These are phyloP conservation scores for Porites lutea DNA, from an alignment of 64 coral and sea anemone species.

Conservation along the genomic window DNA sequence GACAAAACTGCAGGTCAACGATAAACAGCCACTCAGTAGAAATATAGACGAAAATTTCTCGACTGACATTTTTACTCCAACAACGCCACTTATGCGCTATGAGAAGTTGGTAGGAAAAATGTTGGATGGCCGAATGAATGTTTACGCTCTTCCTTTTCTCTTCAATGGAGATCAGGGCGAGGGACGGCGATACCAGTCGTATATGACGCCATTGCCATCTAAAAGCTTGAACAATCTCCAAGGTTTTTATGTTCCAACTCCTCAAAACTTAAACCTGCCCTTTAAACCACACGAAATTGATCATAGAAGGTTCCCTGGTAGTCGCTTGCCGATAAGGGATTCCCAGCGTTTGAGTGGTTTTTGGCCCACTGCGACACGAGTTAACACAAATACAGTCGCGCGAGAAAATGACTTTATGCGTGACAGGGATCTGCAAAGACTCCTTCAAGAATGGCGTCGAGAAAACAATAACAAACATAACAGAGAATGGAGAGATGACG, in stretches of 20 bases:
- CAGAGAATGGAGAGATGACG: neutral
- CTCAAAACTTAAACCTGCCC: neutral
- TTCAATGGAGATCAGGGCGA: neutral
- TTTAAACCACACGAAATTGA: neutral
- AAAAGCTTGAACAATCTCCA: neutral
- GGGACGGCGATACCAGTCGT: neutral
- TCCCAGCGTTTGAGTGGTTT: neutral
- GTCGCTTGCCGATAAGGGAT: no score
- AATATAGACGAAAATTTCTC: conserved; percentile 6
- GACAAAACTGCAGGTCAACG: neutral
- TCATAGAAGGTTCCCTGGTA: neutral
- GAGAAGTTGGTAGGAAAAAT: neutral
- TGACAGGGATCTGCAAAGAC: neutral
- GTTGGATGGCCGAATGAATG: neutral
- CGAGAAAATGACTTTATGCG: neutral
- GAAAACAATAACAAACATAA: neutral
- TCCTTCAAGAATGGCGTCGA: conserved; percentile 6
- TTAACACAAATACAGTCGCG: neutral
- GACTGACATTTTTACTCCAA: neutral
- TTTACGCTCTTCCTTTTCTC: conserved; percentile 14
- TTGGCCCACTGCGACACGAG: neutral
- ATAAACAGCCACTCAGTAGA: neutral
- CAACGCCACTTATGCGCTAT: neutral
- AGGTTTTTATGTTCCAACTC: neutral
- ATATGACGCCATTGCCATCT: neutral